Percentiles rank a stretch among this genome's conserved stretches.
Evolutionary conservation across 2,888 invertebrate genomes (phyloP).

Genomic region (Megalurothrips usitatus): DNA sequence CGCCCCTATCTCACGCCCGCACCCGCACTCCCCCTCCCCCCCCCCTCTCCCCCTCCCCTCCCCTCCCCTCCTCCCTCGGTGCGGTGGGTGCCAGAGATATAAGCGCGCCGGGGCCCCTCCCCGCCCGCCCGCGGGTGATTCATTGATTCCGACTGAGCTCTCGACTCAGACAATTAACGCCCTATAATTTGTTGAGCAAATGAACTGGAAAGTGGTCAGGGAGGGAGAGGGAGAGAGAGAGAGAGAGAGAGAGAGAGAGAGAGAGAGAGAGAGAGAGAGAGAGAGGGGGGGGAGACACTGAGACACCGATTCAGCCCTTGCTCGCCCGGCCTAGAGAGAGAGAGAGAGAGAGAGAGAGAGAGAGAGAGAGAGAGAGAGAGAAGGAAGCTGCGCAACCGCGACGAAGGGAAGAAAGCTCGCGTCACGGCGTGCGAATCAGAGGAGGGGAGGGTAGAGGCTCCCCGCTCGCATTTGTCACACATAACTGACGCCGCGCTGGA

Average conservation of each 20-base stretch:
- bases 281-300: no score
- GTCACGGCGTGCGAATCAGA: no score
- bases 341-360: no score
- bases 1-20: background rate
- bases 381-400: no score
- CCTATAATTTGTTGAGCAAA: constrained; percentile 23
- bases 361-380: no score
- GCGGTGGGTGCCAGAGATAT: background rate
- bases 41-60: background rate
- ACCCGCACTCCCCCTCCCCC: background rate
- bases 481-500: no score
- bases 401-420: no score
- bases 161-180: constrained; percentile 11
- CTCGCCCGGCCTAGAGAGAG: no score
- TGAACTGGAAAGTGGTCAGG: background rate
- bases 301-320: no score
- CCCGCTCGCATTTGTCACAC: no score
- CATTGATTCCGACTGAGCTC: constrained; percentile 3
- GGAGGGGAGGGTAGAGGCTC: no score
- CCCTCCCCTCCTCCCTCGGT: background rate
- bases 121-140: background rate
- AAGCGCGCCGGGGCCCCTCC: background rate
- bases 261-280: no score
- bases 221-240: background rate
- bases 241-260: background rate